A percentile compares a stretch with the other conserved stretches of the same genome.
Evolutionary conservation across 2,113 vertebrate species (phyloP).

Genomic region (Otis tarda): DNA sequence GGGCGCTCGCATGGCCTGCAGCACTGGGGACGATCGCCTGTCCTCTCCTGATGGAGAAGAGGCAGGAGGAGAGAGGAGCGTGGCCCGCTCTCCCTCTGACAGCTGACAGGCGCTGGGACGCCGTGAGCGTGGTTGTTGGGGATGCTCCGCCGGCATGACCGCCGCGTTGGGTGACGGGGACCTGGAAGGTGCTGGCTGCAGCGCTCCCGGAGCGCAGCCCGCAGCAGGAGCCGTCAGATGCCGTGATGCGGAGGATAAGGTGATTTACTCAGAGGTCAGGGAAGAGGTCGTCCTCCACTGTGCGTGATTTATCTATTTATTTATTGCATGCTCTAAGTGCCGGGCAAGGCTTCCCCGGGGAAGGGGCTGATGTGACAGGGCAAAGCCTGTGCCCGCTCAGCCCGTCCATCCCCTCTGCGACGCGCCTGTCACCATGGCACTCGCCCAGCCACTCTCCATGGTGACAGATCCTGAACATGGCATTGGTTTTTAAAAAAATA

Average conservation of each 20-base stretch:
- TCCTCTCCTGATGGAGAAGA: background rate
- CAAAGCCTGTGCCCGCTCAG: background rate
- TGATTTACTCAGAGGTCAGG: background rate
- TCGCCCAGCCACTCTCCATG: rapidly evolving
- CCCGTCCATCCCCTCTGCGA: background rate
- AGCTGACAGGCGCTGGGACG: background rate
- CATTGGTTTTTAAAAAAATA: background rate
- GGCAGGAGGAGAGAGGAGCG: background rate
- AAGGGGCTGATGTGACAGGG: background rate
- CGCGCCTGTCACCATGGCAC: too few relatives aligned
- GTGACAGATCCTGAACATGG: background rate
- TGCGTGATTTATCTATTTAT: background rate
- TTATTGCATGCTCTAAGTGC: background rate
- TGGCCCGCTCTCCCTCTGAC: background rate
- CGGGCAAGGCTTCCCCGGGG: background rate
- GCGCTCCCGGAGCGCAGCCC: background rate
- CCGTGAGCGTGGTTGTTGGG: rapidly evolving
- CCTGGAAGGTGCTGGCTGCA: background rate
- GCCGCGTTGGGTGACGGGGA: background rate
- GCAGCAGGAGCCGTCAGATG: background rate
- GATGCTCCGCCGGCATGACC: rapidly evolving
- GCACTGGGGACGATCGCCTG: rapidly evolving
- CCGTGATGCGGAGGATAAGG: background rate
- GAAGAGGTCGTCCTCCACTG: background rate
- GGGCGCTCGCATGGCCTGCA: rapidly evolving